These are phyloP conservation scores for Teleogryllus occipitalis DNA, from an alignment of 1,140 invertebrate species.

Conservation along the genomic window DNA sequence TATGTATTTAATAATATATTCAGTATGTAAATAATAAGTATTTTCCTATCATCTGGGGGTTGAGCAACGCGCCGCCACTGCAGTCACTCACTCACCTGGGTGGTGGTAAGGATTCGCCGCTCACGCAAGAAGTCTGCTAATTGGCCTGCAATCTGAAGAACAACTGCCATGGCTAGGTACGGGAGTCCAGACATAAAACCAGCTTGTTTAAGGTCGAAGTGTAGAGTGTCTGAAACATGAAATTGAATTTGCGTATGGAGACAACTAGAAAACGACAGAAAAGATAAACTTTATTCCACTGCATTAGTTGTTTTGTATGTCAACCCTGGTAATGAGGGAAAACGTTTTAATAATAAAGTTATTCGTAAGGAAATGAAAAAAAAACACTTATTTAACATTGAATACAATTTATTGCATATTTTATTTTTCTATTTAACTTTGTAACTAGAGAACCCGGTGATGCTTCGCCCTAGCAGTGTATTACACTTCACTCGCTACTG, in stretches of 20 bases:
- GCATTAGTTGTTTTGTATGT: too few species aligned
- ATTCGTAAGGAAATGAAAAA: neutral
- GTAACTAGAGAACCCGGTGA: too few species aligned
- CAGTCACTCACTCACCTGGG: slow-evolving; percentile 38
- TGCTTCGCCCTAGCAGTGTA: too few species aligned
- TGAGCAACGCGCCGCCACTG: too few species aligned
- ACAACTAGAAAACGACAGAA: too few species aligned
- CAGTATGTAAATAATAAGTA: too few species aligned
- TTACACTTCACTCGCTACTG: too few species aligned
- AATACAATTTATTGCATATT: neutral
- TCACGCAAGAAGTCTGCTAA: slow-evolving; percentile 67
- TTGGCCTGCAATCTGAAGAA: slow-evolving; percentile 67
- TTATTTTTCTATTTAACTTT: neutral
- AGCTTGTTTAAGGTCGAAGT: slow-evolving; percentile 62
- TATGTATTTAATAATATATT: too few species aligned
- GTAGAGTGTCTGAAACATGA: slow-evolving; percentile 52
- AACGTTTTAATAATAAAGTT: neutral
- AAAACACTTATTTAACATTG: neutral
- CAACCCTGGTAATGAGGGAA: neutral
- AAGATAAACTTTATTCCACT: too few species aligned
- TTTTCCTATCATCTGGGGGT: too few species aligned
- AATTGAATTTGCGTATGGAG: neutral
- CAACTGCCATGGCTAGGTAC: slow-evolving; percentile 75
- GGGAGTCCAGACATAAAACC: slow-evolving; percentile 76
- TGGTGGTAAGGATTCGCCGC: slow-evolving; percentile 56